Evolutionary conservation across 2,888 invertebrate species (phyloP).

Genomic region (Leptinotarsa haldemani): DNA sequence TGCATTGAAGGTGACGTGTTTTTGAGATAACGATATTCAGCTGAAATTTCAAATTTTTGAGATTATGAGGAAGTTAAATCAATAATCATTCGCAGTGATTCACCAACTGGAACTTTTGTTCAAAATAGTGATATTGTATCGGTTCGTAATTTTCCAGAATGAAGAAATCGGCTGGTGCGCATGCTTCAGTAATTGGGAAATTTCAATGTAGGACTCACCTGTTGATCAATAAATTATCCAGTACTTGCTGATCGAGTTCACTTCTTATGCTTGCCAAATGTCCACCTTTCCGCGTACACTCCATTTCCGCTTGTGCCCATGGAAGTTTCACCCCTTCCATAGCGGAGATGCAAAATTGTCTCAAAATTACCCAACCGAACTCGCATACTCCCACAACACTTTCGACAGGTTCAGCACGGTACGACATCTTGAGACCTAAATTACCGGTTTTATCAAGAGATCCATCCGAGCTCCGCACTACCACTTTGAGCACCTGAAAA

Average conservation of each 20-base stretch:
- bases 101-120: no score
- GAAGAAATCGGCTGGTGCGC: no score
- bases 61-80: no score
- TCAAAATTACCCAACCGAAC: slow-evolving; percentile 77
- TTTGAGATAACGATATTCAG: no score
- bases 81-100: no score
- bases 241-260: slow-evolving; percentile 72
- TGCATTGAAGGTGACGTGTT: no score
- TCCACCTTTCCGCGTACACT: slow-evolving; percentile 74
- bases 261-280: slow-evolving; percentile 77
- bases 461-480: slow-evolving; percentile 7
- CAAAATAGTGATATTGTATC: no score
- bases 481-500: slow-evolving; percentile 35
- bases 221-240: slow-evolving; percentile 74
- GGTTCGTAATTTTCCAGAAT: no score
- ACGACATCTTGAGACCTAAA: slow-evolving; percentile 70
- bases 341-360: slow-evolving; percentile 75
- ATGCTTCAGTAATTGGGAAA: no score
- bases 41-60: no score
- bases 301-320: slow-evolving; percentile 77
- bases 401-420: slow-evolving; percentile 73
- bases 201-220: slow-evolving; percentile 67
- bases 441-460: slow-evolving; percentile 34
- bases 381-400: slow-evolving; percentile 75
- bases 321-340: slow-evolving; percentile 70